Base-by-base conservation (phyloP, 1,140 invertebrate species). In the Sweltsa coloradensis region DNA sequence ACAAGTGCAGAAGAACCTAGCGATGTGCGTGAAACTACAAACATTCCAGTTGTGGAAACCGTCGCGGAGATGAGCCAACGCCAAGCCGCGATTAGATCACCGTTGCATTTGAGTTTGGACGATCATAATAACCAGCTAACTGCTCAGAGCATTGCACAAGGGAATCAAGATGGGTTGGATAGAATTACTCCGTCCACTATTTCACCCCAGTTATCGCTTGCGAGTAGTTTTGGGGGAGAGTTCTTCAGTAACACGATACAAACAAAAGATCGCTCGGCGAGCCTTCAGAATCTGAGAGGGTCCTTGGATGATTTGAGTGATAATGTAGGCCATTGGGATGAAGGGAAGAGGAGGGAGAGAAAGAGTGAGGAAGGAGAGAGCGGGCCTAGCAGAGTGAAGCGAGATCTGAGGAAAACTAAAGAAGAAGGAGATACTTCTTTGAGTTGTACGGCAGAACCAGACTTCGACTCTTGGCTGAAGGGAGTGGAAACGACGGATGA, bases 401-500 rank as follows among this genome's bases (percentile, higher is more conserved):
- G 40, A 45, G 6, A 47, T 36, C n/a, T 23, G 29, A 41, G 16
- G 27, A n/a, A n/a, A 11, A 7, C 18, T 19, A 7, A 7, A 31
- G 25, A 19, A 7, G 22, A 26, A 41, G 13, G 36, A 47, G 13
- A 24, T n/a, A n/a, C 7, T 31, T 31, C 27, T 9, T n/a, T 31
- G 9, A 31, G 11, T 7, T 24, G 19, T 29, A 9, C 36, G 19
- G 18, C 22, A n/a, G 48, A 46, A 29, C 49, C 49, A 27, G 48
- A 50, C 14, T 57, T 73, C 36, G 73, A 75, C 50, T 73, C 74
- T 0, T 75, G 73, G 71, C 55, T 77, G 5, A 68, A 73, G 52
- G 71, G 74, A 37, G 68, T 72, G 16, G 71, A 72, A 19, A 68
- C 67, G 18, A 71, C 72, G 47, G 71, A 71, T 46, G 61, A 60